phyloP scores from a whole-genome alignment of 2,888 invertebrate species.

The Cataglyphis albicans region DNA sequence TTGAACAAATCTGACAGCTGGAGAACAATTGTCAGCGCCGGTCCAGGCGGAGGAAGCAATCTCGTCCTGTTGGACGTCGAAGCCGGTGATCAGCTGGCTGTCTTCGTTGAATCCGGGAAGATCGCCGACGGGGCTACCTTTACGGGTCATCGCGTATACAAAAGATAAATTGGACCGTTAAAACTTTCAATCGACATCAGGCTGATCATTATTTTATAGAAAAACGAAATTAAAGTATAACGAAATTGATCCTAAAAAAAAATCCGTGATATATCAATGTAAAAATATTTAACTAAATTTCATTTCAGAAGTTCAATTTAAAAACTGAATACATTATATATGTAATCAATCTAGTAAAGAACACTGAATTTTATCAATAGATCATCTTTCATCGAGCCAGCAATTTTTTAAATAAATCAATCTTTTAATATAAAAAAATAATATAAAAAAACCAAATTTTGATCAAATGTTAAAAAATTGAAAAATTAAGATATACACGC shows the following conservation, averaged over 20 bases:
- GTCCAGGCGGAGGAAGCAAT: conserved; percentile 84
- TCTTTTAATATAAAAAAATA: not conserved
- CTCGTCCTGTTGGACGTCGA: conserved; percentile 83
- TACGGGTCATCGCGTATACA: conserved; percentile 84
- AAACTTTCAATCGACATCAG: conserved; percentile 24
- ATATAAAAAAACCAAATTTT: not conserved
- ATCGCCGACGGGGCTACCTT: conserved; percentile 81
- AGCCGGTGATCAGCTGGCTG: conserved; percentile 84
- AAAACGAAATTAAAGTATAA: conserved; percentile 7
- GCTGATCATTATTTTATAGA: not conserved
- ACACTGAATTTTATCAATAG: not conserved
- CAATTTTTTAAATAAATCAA: not conserved
- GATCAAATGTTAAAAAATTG: not conserved
- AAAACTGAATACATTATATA: not conserved
- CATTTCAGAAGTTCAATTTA: not conserved
- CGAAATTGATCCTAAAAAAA: not conserved
- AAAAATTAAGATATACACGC: not conserved
- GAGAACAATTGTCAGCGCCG: conserved; percentile 77
- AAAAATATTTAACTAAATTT: not conserved
- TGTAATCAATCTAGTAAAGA: not conserved
- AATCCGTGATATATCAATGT: not conserved
- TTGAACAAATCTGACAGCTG: conserved; percentile 79
- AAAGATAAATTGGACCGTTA: conserved; percentile 76
- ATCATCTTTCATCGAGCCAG: not conserved
- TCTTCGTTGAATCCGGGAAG: conserved; percentile 83